Evolutionary conservation across 2,888 invertebrate species (phyloP).

Genomic region (Microplitis manilae): DNA sequence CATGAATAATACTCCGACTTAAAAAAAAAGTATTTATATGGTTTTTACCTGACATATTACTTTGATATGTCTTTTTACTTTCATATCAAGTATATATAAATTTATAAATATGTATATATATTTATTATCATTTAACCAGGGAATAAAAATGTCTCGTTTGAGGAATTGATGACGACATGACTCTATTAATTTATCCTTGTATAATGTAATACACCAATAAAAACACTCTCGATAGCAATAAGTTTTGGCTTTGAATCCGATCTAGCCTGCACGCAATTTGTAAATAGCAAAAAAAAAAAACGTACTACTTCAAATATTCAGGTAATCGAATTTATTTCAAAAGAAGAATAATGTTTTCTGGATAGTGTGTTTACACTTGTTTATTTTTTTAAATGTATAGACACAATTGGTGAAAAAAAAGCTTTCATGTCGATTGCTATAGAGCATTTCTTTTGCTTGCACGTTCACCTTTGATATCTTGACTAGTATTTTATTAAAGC

Average conservation of each 20-base stretch:
- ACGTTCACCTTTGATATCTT: constrained; percentile 30
- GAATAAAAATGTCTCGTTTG: neutral
- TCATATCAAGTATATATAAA: neutral
- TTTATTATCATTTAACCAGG: neutral
- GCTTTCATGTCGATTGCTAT: constrained; percentile 28
- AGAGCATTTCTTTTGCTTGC: constrained; percentile 18
- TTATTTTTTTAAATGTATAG: neutral
- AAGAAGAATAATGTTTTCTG: neutral
- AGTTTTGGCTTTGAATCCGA: neutral
- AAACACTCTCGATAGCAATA: neutral
- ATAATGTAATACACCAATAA: neutral
- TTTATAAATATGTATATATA: too few species aligned
- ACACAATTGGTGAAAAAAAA: constrained; percentile 18
- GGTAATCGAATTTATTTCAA: neutral
- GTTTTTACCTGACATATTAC: neutral
- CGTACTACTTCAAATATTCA: neutral
- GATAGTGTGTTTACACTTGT: neutral
- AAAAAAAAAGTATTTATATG: neutral
- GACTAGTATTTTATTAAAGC: constrained; percentile 36
- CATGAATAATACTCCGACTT: constrained; percentile 45
- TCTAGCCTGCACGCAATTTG: neutral
- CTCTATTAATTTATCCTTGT: neutral
- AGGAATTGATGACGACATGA: neutral
- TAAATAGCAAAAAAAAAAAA: neutral
- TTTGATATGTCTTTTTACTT: neutral